A percentile compares a stretch with the other conserved stretches of the same genome.
These are phyloP conservation scores for Chelonus formosanus DNA, from an alignment of 2,888 invertebrate species.

Conservation along the genomic window DNA sequence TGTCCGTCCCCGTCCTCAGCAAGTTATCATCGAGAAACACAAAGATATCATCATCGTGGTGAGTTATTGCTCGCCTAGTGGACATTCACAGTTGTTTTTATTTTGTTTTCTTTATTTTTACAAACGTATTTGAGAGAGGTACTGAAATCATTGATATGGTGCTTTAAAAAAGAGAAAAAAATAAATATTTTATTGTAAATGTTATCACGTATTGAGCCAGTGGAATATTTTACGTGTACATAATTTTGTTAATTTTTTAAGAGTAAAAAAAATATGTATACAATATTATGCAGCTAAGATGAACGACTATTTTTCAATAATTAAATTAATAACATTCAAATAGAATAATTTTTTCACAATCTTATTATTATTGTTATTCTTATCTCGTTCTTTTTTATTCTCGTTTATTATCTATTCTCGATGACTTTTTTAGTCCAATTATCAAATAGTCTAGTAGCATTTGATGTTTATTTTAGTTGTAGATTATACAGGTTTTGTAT, in stretches of 20 bases:
- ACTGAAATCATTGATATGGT: constrained; percentile 6
- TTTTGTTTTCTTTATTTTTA: constrained; percentile 19
- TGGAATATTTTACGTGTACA: constrained; percentile 5
- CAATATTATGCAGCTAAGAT: background rate
- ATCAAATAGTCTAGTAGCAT: too few relatives aligned
- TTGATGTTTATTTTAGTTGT: too few relatives aligned
- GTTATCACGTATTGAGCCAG: background rate
- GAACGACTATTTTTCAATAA: background rate
- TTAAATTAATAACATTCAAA: constrained; percentile 14
- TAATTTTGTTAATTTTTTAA: constrained; percentile 10
- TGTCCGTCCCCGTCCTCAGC: constrained; percentile 57
- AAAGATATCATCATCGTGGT: constrained; percentile 67
- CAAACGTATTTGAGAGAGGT: constrained; percentile 13
- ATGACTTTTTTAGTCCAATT: too few relatives aligned
- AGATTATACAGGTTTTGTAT: too few relatives aligned
- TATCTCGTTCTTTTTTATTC: too few relatives aligned
- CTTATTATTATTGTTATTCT: too few relatives aligned
- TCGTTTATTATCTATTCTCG: too few relatives aligned
- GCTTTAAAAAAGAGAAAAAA: background rate
- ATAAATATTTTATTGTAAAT: background rate
- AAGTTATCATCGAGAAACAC: constrained; percentile 60
- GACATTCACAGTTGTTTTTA: constrained; percentile 46
- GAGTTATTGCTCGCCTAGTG: constrained; percentile 68
- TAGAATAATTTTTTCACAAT: background rate
- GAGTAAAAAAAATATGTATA: constrained; percentile 1